Percentiles rank a stretch among this genome's conserved stretches.
Evolutionary conservation across 2,113 vertebrate species (phyloP).

Genomic region (Athene cunicularia): DNA sequence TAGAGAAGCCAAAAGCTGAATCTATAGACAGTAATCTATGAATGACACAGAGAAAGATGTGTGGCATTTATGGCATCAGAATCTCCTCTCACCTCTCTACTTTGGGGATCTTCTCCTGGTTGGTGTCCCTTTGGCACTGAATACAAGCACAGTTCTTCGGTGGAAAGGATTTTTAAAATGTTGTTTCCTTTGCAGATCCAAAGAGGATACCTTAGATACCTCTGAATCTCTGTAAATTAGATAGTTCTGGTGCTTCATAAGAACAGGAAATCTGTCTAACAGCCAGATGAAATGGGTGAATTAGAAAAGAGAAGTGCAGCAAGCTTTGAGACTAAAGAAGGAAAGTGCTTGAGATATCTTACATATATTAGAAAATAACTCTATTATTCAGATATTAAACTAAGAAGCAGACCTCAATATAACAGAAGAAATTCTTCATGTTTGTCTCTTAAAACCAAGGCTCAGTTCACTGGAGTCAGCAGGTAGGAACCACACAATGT

Average conservation of each 20-base stretch:
- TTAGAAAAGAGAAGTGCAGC: not conserved
- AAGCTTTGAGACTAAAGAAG: not conserved
- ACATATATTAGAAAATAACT: not conserved
- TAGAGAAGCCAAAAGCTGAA: not conserved
- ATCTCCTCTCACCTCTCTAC: not conserved
- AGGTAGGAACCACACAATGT: not conserved
- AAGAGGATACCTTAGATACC: not conserved
- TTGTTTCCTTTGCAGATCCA: not conserved
- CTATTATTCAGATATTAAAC: not conserved
- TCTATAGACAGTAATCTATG: not conserved
- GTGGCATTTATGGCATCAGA: not conserved
- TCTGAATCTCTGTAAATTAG: not conserved
- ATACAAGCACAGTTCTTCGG: not conserved
- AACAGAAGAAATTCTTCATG: not conserved
- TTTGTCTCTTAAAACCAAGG: not conserved
- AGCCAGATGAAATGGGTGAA: not conserved
- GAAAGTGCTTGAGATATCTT: not conserved
- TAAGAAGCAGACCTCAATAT: not conserved
- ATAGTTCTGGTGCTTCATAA: not conserved
- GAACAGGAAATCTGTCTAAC: not conserved
- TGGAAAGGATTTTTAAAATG: not conserved
- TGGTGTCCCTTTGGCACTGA: not conserved
- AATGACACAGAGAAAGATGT: not conserved
- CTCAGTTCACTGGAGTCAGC: not conserved
- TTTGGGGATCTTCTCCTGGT: not conserved